Base-by-base conservation (phyloP, 2,113 vertebrate genomes). In the Stegastes partitus region DNA sequence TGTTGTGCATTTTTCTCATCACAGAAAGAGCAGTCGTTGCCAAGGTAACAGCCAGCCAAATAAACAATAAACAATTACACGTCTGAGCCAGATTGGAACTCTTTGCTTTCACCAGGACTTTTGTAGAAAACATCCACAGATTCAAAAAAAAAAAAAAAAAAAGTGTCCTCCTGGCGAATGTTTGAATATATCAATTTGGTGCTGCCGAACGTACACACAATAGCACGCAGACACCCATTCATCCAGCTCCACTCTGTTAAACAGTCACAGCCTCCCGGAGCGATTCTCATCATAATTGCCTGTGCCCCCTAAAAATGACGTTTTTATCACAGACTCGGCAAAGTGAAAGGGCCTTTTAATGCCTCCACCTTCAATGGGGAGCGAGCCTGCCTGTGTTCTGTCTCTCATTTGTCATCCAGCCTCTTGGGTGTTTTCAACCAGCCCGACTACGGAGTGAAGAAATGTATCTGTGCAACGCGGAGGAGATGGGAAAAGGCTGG, bases 351-450 rank as follows among this genome's bases (percentile, higher is more conserved):
- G 81, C 37, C 79, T 85, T 90, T 84, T 44, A 85, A 77, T 83
- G 34, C 68, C 73, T 71, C 57, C 66, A 75, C 76, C 78, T 84
- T 74, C 34, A 44, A 49, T 25, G 44, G 1, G 16, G 45, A 42
- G 59, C 16, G 39, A 57, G 62, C 49, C 64, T 49, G 21, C 7
- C 19, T 55, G 42, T 58, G 51, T 47, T 77, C 62, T 55, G 34
- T 58, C 61, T 82, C 70, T 87, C 80, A 65, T 91, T 91, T 87
- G 74, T 88, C 85, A 87, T 74, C 59, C 65, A 76, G 80, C 84
- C 83, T 87, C 78, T 84, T 58, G 82, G 82, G 63, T 77, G 71
- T 86, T 89, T 85, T 88, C 74, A 87, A 67, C 51, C 51, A 82
- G 83, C 56, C 83, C 89, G 84, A 91, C 88, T 85, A 87, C 80